Evolutionary conservation across 1,140 invertebrate species (phyloP).

Genomic region (Heliconius hewitsoni): DNA sequence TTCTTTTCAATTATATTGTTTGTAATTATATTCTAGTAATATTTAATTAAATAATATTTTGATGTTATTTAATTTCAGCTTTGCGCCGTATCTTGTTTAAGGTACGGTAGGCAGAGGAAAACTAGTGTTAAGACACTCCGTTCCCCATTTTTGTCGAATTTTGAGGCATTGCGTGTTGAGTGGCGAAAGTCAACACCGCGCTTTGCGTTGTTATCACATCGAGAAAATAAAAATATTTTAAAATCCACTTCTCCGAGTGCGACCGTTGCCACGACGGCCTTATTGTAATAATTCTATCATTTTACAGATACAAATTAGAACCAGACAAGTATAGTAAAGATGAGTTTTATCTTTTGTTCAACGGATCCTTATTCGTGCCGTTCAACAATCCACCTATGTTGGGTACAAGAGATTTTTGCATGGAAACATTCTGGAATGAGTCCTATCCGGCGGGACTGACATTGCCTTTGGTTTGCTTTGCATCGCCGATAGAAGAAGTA

Average conservation of each 20-base stretch:
- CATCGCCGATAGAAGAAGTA: conserved; percentile 52
- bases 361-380: conserved; percentile 83
- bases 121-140: no score
- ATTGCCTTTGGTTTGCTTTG: conserved; percentile 77
- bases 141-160: no score
- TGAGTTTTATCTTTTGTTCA: conserved; percentile 82
- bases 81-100: no score
- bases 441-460: conserved; percentile 65
- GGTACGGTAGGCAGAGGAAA: no score
- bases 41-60: background rate
- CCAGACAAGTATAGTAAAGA: conserved; percentile 78
- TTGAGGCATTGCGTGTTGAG: no score
- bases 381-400: conserved; percentile 71
- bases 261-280: no score
- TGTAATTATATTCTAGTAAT: background rate
- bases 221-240: no score
- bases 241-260: no score
- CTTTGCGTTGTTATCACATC: no score
- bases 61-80: background rate
- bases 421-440: conserved; percentile 78
- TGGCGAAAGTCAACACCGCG: no score
- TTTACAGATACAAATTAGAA: conserved; percentile 79
- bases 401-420: conserved; percentile 82
- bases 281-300: background rate
- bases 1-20: background rate